These are phyloP conservation scores for Elaeidobius kamerunicus DNA, from an alignment of 2,888 invertebrate species.

Conservation along the genomic window DNA sequence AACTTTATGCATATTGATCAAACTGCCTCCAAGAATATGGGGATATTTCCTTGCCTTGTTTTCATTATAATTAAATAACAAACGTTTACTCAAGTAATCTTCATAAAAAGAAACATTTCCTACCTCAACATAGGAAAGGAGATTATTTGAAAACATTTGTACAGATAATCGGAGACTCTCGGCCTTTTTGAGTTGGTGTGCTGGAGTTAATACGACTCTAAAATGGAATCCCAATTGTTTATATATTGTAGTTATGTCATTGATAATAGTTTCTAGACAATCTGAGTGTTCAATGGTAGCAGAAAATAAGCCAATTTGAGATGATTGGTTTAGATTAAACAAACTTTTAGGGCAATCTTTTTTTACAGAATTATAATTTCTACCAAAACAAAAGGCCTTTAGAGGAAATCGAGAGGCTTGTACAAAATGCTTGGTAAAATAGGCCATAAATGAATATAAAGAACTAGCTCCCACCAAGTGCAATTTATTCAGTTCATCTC, in stretches of 20 bases:
- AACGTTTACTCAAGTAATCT: conserved; percentile 73
- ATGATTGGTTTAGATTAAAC: conserved; percentile 67
- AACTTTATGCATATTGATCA: conserved; percentile 71
- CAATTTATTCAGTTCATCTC: conserved; percentile 56
- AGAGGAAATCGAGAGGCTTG: conserved; percentile 64
- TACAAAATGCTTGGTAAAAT: conserved; percentile 65
- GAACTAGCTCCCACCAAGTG: conserved; percentile 77
- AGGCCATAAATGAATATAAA: conserved; percentile 69
- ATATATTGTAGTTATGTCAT: conserved; percentile 58
- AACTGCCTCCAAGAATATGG: conserved; percentile 67
- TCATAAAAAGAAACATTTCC: conserved; percentile 70
- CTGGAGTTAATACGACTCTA: conserved; percentile 60
- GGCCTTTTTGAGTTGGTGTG: conserved; percentile 57
- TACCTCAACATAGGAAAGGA: conserved; percentile 65
- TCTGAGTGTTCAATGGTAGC: conserved; percentile 50
- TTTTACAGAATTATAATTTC: conserved; percentile 60
- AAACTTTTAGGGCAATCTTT: conserved; percentile 49
- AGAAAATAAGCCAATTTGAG: conserved; percentile 65
- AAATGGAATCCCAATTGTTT: conserved; percentile 65
- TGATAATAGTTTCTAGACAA: conserved; percentile 57
- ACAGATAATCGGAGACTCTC: conserved; percentile 68
- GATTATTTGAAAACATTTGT: conserved; percentile 70
- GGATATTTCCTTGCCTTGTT: conserved; percentile 61
- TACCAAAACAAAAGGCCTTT: conserved; percentile 66
- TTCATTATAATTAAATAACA: conserved; percentile 63